Evolutionary conservation across 2,797 vertebrate genomes (phyloP), one percentile per base, ranked within the genome.

Genomic region (Australoheros facetus): DNA sequence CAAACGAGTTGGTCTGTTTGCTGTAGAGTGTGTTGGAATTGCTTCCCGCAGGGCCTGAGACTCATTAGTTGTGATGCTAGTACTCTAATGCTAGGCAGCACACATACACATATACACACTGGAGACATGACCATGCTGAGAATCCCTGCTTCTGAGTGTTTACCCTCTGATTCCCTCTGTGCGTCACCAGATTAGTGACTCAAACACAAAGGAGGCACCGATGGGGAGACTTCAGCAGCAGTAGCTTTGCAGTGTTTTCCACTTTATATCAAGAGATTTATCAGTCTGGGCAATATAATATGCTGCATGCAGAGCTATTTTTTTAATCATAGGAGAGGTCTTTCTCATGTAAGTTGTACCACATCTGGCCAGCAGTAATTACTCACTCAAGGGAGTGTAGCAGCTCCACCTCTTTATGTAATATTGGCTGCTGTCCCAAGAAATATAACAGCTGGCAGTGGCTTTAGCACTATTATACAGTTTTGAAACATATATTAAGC

Each of bases 101-200:
- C 72, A 21, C 57, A n/a, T 37, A 28, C 14, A 66, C 62, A 2
- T 28, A 45, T 17, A 37, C 54, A 73, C 23, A 26, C 39, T 34
- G 48, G 21, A 79, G 74, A 72, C 2, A 19, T 75, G 77, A 81
- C 56, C 78, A 32, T 54, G 78, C 80, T 69, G 57, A 73, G 55
- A 48, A 53, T 70, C 69, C 23, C 60, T 30, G 30, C 16, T 42
- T 62, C 59, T 54, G 16, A 30, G 57, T 83, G 80, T 83, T 86
- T 77, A 79, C 51, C 37, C 75, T 19, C 37, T 60, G 64, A 75
- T 51, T 75, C 62, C 69, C 13, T 71, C 45, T 32, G 78, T 66
- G 78, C 70, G 32, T 90, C 84, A 86, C 60, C 73, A 83, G 60
- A 77, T 72, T 12, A 58, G 39, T 3, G 72, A 78, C 74, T 88